Evolutionary conservation across 2,888 invertebrate genomes (phyloP).

Genomic region (Linnaemya vulpina): DNA sequence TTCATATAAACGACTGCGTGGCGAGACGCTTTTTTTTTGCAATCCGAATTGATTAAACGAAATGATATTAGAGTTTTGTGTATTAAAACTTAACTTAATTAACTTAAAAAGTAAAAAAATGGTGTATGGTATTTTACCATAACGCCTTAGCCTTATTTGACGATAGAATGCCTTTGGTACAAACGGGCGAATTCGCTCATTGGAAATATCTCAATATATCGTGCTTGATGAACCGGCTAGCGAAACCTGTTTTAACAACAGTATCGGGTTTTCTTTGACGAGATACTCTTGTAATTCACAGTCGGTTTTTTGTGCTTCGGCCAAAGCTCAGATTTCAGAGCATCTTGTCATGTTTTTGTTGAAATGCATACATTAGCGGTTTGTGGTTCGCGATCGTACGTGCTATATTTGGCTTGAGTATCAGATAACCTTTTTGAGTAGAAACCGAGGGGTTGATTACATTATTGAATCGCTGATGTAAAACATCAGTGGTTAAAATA

Average conservation of each 20-base stretch:
- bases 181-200: neutral
- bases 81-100: too few species aligned
- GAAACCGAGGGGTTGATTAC: neutral
- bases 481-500: neutral
- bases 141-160: neutral
- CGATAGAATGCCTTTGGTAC: neutral
- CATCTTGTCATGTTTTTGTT: neutral
- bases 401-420: neutral
- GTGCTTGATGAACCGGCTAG: neutral
- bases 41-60: too few species aligned
- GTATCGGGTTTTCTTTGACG: neutral
- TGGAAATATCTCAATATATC: neutral
- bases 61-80: too few species aligned
- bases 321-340: neutral
- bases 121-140: too few species aligned
- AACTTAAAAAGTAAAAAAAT: too few species aligned
- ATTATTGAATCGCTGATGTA: neutral
- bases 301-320: neutral
- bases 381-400: conserved; percentile 10
- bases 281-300: neutral
- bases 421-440: neutral
- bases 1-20: too few species aligned
- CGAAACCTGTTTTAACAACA: neutral
- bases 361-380: neutral
- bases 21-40: too few species aligned